Base-by-base conservation (phyloP, 2,113 vertebrate genomes). In the Cyprinodon variegatus region DNA sequence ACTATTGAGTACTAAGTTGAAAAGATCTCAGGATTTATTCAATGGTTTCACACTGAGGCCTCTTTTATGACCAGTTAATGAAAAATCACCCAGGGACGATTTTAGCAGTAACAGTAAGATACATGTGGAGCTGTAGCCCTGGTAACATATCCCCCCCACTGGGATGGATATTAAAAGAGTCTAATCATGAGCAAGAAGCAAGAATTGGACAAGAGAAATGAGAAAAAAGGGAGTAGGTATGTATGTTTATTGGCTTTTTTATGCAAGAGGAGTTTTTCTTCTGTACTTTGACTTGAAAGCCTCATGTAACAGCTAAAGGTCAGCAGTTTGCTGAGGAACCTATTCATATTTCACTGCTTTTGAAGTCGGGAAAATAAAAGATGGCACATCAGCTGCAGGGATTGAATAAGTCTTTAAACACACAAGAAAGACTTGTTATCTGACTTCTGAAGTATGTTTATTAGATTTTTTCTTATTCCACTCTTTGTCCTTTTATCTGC, bases 11-110 rank as follows among this genome's bases (percentile, higher is more conserved):
- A 45, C 40, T 76, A 36, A 9, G 53, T 74, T 45, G 60, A 68
- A 50, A 70, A 62, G 67, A 86, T 82, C 78, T 83, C 68, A 81
- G 82, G 67, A 43, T 75, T 74, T 68, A 68, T 73, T 68, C 63
- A 79, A 75, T 82, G 76, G 79, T 77, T 81, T 68, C 86, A 86
- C 68, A 73, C 84, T 72, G 81, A 72, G 79, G 29, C 67, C 67
- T 72, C 78, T 89, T 70, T 90, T 84, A 90, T 85, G 81, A 77
- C 76, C 79, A 88, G 77, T 90, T 90, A 89, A 92, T 92, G 88
- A 91, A 91, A 90, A 88, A 89, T 85, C 79, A 82, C 83, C 83
- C 63, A 11, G 76, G 80, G 90, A 87, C 64, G 65, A 82, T 70
- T 29, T 72, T 83, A 80, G 82, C 78, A 68, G 39, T 74, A 83